A percentile compares a stretch with the other conserved stretches of the same genome.
Conservation (phyloP, 2,797 vertebrate species). For the Tapirus indicus region DNA sequence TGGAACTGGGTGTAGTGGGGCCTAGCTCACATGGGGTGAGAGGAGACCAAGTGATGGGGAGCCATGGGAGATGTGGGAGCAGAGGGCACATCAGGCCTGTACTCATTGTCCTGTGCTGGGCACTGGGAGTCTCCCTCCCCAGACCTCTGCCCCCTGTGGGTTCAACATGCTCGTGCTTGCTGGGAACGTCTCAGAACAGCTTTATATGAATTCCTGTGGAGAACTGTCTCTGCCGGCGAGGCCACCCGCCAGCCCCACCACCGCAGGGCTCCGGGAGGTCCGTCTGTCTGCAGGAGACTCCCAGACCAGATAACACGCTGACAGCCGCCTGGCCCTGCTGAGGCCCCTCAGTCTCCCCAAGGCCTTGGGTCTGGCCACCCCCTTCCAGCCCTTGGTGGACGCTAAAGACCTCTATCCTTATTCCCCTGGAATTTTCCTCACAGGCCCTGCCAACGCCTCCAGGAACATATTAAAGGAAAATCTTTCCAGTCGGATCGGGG, state of each 20-base stretch:
- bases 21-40: not conserved
- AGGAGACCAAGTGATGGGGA: not conserved
- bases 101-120: not conserved
- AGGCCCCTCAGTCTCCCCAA: not conserved
- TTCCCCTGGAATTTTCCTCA: constrained; percentile 77
- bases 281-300: not conserved
- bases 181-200: not conserved
- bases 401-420: not conserved
- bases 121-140: not conserved
- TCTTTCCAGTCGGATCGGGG: constrained; percentile 57
- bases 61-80: not conserved
- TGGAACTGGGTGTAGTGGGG: not conserved
- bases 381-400: not conserved
- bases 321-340: not conserved
- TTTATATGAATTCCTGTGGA: constrained; percentile 34
- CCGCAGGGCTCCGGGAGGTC: not conserved
- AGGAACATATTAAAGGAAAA: constrained; percentile 69
- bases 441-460: constrained; percentile 46
- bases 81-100: accelerated
- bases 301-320: not conserved
- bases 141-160: not conserved
- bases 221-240: not conserved
- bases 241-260: not conserved
- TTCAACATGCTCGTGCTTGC: not conserved
- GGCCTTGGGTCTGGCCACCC: not conserved